Base-by-base conservation (phyloP, 2,113 vertebrate genomes). In the Odontesthes bonariensis region DNA sequence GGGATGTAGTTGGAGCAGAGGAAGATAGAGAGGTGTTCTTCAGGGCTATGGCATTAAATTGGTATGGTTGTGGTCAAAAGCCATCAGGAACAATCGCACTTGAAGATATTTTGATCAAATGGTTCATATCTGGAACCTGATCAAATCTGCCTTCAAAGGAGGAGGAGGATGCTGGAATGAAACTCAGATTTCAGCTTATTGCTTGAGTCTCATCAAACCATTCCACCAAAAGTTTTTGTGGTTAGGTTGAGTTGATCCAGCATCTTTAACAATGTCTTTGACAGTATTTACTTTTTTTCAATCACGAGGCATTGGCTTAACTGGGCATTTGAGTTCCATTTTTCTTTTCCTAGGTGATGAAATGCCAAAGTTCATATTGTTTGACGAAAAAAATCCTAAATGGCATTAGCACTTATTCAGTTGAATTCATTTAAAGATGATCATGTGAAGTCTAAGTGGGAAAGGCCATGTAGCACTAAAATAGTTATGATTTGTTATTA, bases 191-290 rank as follows among this genome's bases (percentile, higher is more conserved):
- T 67, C 65, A 83, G 66, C 79, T 83, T 65, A 47, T 76, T 79
- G 65, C 69, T 77, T n/a, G 69, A 72, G 22, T 60, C 57, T 68
- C 49, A 85, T 72, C 32, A 49, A 78, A 63, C 64, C 52, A 22
- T 52, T 69, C 52, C 23, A 72, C 38, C 54, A 38, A 69, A 81
- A 79, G 69, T 53, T 40, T 78, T 51, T 63, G 56, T 77, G 46
- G 78, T 87, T 83, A 83, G 67, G 76, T 35, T 51, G 66, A 69
- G 83, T 89, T 88, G 83, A 83, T 68, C 54, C 42, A 27, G 33
- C n/a, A 7, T 86, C 73, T 75, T 44, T 54, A 40, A 88, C 87
- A 90, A 74, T 58, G 53, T 40, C 47, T 81, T 63, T 86, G 90
- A 91, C 86, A 82, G 66, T 12, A 14, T 35, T 76, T 66, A 82